Percentiles rank a stretch among this genome's conserved stretches.
phyloP scores from a whole-genome alignment of 1,140 invertebrate genomes.

The Pomacea maculata region DNA sequence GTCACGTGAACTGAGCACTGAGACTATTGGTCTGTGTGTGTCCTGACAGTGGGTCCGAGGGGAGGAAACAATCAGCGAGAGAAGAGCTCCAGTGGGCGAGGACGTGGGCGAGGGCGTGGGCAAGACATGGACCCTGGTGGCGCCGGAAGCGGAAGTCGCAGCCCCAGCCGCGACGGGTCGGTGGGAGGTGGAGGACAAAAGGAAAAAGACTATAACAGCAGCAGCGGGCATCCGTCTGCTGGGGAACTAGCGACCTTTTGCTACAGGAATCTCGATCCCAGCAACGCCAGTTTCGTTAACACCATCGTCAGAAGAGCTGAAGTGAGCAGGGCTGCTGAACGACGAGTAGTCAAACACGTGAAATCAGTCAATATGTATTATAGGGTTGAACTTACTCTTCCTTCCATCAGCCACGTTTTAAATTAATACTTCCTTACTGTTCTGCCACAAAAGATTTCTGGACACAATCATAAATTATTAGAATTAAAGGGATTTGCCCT shows the following conservation, averaged over 20 bases:
- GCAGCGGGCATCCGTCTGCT: conserved; percentile 32
- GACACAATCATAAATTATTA: no score
- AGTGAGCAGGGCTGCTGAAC: conserved; percentile 26
- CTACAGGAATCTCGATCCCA: conserved; percentile 42
- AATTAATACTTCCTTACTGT: background rate
- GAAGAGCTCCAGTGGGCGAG: background rate
- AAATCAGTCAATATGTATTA: background rate
- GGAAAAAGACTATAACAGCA: conserved; percentile 27
- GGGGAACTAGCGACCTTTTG: conserved; percentile 46
- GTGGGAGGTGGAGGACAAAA: no score
- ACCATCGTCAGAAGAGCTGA: conserved; percentile 48
- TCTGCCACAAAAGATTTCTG: no score
- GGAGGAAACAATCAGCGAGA: background rate
- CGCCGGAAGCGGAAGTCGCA: background rate
- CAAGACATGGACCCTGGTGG: conserved; percentile 16
- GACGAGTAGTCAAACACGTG: background rate
- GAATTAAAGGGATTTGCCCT: no score
- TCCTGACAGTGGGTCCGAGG: conserved; percentile 1
- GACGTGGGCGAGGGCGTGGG: conserved; percentile 31
- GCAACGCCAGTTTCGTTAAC: conserved; percentile 44
- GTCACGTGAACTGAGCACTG: background rate
- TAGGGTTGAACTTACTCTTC: background rate
- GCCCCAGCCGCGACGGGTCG: background rate
- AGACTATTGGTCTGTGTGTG: background rate
- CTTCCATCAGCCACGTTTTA: background rate